Percentiles rank a stretch among this genome's conserved stretches.
These are phyloP conservation scores for Mastacembelus armatus DNA, from an alignment of 2,797 vertebrate genomes.

Conservation along the genomic window DNA sequence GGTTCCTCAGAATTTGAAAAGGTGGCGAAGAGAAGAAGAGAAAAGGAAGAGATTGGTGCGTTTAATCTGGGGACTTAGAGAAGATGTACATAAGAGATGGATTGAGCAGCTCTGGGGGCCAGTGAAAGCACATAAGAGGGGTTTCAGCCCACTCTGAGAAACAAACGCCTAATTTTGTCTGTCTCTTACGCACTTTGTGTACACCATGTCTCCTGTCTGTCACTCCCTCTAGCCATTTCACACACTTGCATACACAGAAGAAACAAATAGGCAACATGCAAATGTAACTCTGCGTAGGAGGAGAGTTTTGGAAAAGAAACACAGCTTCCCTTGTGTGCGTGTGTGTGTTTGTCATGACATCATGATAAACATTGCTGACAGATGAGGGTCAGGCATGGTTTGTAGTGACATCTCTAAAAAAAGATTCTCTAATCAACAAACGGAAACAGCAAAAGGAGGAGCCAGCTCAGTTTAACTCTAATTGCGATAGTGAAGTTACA, in stretches of 20 bases:
- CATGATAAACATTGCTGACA: conserved; percentile 66
- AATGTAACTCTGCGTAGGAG: conserved; percentile 7
- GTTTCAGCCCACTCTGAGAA: conserved; percentile 14
- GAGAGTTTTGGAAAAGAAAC: conserved; percentile 23
- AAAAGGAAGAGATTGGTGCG: conserved; percentile 16
- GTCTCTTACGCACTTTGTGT: conserved; percentile 16
- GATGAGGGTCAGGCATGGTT: conserved; percentile 71
- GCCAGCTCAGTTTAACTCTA: conserved; percentile 3
- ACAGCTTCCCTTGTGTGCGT: conserved; percentile 19
- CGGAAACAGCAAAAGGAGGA: conserved; percentile 18
- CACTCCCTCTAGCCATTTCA: conserved; percentile 28
- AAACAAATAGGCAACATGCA: conserved; percentile 21
- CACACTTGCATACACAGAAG: conserved; percentile 10
- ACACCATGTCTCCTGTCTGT: conserved; percentile 23
- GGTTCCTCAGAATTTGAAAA: conserved; percentile 2
- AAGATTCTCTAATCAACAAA: conserved; percentile 22
- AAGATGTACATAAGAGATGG: conserved; percentile 27
- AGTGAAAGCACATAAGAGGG: conserved; percentile 7
- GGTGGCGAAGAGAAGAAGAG: neutral
- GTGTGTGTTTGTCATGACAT: conserved; percentile 48
- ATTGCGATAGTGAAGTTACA: conserved; percentile 10
- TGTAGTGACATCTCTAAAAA: conserved; percentile 18
- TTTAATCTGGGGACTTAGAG: conserved; percentile 11
- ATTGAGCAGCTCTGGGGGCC: conserved; percentile 41
- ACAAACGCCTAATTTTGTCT: conserved; percentile 12